Evolutionary conservation across 1,140 invertebrate species (phyloP), one percentile per base, ranked within the genome.

Genomic region (Drosophila funebris): DNA sequence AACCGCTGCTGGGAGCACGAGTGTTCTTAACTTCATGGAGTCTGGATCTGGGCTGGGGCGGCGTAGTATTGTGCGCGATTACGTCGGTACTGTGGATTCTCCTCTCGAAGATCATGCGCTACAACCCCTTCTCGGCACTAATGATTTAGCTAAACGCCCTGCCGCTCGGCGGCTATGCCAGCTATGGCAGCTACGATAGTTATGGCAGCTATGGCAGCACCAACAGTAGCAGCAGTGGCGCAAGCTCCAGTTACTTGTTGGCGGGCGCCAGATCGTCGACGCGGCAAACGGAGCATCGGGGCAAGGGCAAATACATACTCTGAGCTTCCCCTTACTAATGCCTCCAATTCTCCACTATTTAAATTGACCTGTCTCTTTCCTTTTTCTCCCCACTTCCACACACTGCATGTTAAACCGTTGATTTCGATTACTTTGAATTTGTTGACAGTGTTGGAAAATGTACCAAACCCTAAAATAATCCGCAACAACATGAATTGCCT

Each of bases 21-120:
- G 93, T 95, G 36, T 96, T 97, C 90, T 93, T 93, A 13, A 95
- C 94, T 0, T 95, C 96, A 0, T 97, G 96, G 96, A 96, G 96
- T 18, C 92, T 97, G 62, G 95, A 96, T 63, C 92, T 97, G 0
- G 96, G 96, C 14, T 97, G 96, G 96, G 95, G 94, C 13, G 96
- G 96, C 2, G 96, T 97, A 0, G 94, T 94, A 0, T 90, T 97
- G 0, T 97, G 96, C 69, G 93, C 96, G 3, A 94, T 96, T 13
- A 96, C 96, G 0, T 95, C 95, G 0, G 92, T 97, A 0, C 93
- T 97, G 2, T 98, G 97, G 97, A 96, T 97, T 43, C 92, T 97
- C 33, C 93, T 97, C 11, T 96, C 96, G 11, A 97, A 97, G 92
- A 96, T 97, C 68, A 97, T 97, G 96, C 93, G 97, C 76, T 97